These are phyloP conservation scores for Metaphire vulgaris DNA, from an alignment of 1,140 invertebrate species.

Conservation along the genomic window DNA sequence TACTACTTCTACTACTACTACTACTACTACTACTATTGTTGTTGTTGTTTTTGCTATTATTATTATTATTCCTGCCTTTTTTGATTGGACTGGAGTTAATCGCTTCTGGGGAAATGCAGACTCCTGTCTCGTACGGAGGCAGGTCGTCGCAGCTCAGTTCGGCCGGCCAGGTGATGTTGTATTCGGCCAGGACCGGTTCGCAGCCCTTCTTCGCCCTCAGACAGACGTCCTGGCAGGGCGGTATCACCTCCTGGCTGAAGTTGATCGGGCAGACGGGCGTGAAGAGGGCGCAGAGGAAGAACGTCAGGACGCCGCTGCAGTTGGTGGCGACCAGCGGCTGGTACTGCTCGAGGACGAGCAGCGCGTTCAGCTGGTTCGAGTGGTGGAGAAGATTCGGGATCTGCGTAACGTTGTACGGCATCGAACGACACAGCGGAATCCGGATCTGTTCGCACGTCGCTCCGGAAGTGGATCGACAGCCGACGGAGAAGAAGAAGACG, in stretches of 20 bases:
- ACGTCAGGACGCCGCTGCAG: constrained; percentile 44
- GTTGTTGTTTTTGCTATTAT: not conserved
- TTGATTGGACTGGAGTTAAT: constrained; percentile 34
- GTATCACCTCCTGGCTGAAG: constrained; percentile 42
- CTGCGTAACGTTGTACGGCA: constrained; percentile 49
- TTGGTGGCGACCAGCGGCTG: constrained; percentile 39
- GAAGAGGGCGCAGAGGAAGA: constrained; percentile 48
- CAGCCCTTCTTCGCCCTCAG: constrained; percentile 40
- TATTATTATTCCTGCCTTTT: not conserved
- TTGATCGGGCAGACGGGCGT: constrained; percentile 45
- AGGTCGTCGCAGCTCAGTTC: constrained; percentile 39
- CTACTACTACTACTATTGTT: not conserved
- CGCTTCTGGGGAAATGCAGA: constrained; percentile 45
- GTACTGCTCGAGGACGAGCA: constrained; percentile 44
- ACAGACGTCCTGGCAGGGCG: constrained; percentile 44
- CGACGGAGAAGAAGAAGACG: not conserved
- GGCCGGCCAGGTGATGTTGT: constrained; percentile 45
- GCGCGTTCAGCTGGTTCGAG: constrained; percentile 47
- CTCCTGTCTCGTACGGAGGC: constrained; percentile 43
- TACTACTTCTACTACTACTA: not conserved
- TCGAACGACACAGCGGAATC: constrained; percentile 45
- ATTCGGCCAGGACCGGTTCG: constrained; percentile 40
- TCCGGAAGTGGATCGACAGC: not conserved
- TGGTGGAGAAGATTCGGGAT: constrained; percentile 51
- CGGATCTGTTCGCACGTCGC: constrained; percentile 43